These are phyloP conservation scores for Chlorocebus sabaeus DNA, from an alignment of 2,113 vertebrate genomes.

Conservation along the genomic window DNA sequence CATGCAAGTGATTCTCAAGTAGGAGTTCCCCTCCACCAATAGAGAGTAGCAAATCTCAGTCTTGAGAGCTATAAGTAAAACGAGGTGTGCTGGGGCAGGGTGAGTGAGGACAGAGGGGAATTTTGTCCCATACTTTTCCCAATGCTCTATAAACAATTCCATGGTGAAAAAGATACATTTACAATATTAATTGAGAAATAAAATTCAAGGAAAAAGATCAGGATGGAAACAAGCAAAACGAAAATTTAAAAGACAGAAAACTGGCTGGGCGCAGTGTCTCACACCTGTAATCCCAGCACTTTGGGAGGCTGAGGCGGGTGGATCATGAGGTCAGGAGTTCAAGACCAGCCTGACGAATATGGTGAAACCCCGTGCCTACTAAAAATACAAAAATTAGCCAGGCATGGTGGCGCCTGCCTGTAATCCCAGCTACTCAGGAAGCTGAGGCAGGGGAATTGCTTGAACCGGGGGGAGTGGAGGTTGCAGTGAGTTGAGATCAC, in stretches of 20 bases:
- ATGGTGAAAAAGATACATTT: background rate
- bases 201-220: background rate
- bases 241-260: background rate
- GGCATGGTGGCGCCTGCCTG: no score
- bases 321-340: no score
- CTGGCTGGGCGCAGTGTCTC: no score
- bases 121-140: background rate
- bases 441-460: no score
- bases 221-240: background rate
- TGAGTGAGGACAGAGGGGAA: background rate
- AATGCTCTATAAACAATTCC: background rate
- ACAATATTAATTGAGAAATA: background rate
- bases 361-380: no score
- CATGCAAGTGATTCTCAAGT: background rate
- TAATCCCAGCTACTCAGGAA: no score
- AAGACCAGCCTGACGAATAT: no score
- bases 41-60: background rate
- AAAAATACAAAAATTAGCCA: no score
- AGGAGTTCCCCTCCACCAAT: background rate
- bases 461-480: no score
- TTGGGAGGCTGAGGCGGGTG: no score
- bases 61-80: background rate
- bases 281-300: no score
- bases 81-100: background rate
- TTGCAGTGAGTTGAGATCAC: no score